Percentiles rank a stretch among this genome's conserved stretches.
Evolutionary conservation across 2,797 vertebrate species (phyloP).

Genomic region (Sebastes itinus): DNA sequence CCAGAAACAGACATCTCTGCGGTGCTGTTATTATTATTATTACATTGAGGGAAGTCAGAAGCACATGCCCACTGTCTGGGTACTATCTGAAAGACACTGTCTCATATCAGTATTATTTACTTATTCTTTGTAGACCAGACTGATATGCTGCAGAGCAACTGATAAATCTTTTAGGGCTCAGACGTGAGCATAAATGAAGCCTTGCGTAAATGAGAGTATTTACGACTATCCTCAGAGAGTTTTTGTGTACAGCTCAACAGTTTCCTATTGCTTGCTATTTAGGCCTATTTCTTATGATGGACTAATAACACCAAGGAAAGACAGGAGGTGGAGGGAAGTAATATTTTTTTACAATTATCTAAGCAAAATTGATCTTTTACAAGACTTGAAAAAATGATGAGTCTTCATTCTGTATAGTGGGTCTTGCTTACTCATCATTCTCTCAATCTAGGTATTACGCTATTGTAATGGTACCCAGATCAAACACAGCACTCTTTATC

Average conservation of each 20-base stretch:
- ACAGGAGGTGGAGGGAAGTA: constrained; percentile 4
- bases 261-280: constrained; percentile 24
- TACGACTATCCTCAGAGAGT: not conserved
- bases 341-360: constrained; percentile 52
- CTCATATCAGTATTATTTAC: constrained; percentile 44
- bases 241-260: constrained; percentile 33
- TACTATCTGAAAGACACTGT: not conserved
- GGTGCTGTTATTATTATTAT: not conserved
- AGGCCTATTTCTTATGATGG: constrained; percentile 20
- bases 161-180: constrained; percentile 70
- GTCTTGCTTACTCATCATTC: not conserved
- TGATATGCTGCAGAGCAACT: constrained; percentile 41
- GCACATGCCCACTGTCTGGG: not conserved
- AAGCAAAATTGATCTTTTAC: constrained; percentile 22
- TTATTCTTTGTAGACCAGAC: constrained; percentile 12
- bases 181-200: constrained; percentile 72
- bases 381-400: constrained; percentile 21
- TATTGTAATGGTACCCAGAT: constrained; percentile 11
- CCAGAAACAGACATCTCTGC: not conserved
- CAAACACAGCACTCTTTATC: constrained; percentile 21
- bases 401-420: not conserved
- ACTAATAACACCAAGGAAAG: constrained; percentile 5
- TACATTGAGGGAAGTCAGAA: not conserved
- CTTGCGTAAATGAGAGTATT: constrained; percentile 53
- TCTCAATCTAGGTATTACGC: not conserved